Conservation (phyloP, 2,797 vertebrate genomes). For the Bradypodion ventrale region DNA sequence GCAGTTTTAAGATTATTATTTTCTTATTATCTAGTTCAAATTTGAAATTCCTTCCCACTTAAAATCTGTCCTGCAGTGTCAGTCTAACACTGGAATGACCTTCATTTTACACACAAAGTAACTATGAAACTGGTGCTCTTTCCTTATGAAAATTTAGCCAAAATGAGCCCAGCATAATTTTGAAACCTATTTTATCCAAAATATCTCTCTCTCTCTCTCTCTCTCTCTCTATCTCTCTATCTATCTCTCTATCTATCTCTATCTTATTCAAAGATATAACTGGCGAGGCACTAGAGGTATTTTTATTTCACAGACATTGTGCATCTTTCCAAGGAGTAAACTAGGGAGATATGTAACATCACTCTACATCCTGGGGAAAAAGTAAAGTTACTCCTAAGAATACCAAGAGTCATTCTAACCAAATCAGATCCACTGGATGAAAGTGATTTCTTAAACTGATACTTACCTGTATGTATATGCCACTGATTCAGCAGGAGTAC, state of each 20-base stretch:
- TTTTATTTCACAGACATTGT: not conserved
- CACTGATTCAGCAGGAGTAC: too few relatives aligned
- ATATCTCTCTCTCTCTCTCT: not conserved
- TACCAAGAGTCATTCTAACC: too few relatives aligned
- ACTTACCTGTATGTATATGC: too few relatives aligned
- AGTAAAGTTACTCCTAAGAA: not conserved
- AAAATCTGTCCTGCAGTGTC: not conserved
- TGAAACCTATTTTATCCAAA: not conserved
- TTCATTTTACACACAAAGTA: not conserved
- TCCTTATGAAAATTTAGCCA: not conserved
- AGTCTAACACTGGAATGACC: rapidly evolving
- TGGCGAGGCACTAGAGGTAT: not conserved
- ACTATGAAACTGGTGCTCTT: not conserved
- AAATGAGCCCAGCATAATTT: not conserved
- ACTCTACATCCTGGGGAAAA: not conserved
- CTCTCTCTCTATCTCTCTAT: too few relatives aligned
- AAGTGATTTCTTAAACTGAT: too few relatives aligned
- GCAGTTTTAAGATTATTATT: too few relatives aligned
- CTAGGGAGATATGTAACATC: not conserved
- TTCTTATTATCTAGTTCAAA: too few relatives aligned
- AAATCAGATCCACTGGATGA: too few relatives aligned
- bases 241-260: too few relatives aligned
- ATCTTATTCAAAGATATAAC: not conserved
- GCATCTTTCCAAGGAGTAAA: not conserved
- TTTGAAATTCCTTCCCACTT: conserved; percentile 47